Percentiles rank a stretch among this genome's conserved stretches.
Evolutionary conservation across 2,888 invertebrate species (phyloP).

Genomic region (Epinotia ramella): DNA sequence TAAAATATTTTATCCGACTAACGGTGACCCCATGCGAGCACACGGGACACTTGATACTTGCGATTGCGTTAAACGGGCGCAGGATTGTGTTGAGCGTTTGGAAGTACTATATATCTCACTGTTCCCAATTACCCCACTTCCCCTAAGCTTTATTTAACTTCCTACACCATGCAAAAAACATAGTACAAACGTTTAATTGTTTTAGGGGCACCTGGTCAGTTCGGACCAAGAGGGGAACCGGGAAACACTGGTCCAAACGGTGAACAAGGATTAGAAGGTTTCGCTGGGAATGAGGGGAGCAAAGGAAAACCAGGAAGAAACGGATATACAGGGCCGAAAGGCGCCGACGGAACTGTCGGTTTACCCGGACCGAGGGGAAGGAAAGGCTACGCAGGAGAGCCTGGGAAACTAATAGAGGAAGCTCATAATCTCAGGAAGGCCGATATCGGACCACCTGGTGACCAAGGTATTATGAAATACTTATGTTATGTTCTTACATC

Average conservation of each 20-base stretch:
- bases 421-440: constrained; percentile 11
- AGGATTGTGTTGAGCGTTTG: too few relatives aligned
- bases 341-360: constrained; percentile 1
- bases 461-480: constrained; percentile 15
- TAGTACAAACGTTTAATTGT: constrained; percentile 49
- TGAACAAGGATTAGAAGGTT: constrained; percentile 64
- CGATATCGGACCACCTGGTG: constrained; percentile 65
- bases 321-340: constrained; percentile 18
- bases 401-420: constrained; percentile 8
- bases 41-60: too few relatives aligned
- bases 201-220: constrained; percentile 73
- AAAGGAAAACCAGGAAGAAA: constrained; percentile 14
- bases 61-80: too few relatives aligned
- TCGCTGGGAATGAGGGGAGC: constrained; percentile 10
- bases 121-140: too few relatives aligned
- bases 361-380: constrained; percentile 60
- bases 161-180: too few relatives aligned
- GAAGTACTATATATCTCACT: too few relatives aligned
- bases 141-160: too few relatives aligned
- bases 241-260: constrained; percentile 67
- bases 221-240: constrained; percentile 74
- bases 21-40: too few relatives aligned
- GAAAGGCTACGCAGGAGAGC: constrained; percentile 47
- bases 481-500: too few relatives aligned
- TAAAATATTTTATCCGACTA: too few relatives aligned